A percentile compares a stretch with the other conserved stretches of the same genome.
Evolutionary conservation across 2,888 invertebrate genomes (phyloP).

Genomic region (Protophormia terraenovae): DNA sequence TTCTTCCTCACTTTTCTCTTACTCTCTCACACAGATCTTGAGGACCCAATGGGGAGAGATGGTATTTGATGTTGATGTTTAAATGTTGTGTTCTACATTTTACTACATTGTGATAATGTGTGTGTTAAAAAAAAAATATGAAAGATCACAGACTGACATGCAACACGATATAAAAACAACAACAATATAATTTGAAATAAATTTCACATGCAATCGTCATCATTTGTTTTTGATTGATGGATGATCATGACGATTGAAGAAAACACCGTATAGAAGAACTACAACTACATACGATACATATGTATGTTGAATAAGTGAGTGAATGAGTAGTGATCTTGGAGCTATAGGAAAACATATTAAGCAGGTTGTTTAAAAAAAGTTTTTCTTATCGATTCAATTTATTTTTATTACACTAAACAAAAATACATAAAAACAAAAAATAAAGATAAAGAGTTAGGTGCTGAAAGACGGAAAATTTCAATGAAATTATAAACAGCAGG

Average conservation of each 20-base stretch:
- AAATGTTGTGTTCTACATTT: slow-evolving; percentile 39
- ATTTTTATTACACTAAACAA: slow-evolving; percentile 40
- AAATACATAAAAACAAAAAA: not conserved
- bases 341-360: slow-evolving; percentile 5
- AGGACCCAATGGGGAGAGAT: slow-evolving; percentile 6
- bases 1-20: not conserved
- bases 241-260: slow-evolving; percentile 50
- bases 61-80: slow-evolving; percentile 23
- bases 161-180: slow-evolving; percentile 11
- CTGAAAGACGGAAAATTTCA: not conserved
- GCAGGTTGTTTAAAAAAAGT: slow-evolving; percentile 28
- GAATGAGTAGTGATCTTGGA: slow-evolving; percentile 4
- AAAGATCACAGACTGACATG: slow-evolving; percentile 47
- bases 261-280: slow-evolving; percentile 13
- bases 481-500: slow-evolving; percentile 52
- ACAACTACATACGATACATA: no score
- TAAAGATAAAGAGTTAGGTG: not conserved
- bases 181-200: not conserved
- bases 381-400: slow-evolving; percentile 43
- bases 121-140: slow-evolving; percentile 46
- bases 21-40: not conserved
- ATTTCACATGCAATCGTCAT: slow-evolving; percentile 28
- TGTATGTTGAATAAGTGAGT: slow-evolving; percentile 30
- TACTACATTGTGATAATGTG: slow-evolving; percentile 29
- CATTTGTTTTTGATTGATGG: slow-evolving; percentile 57